Evolutionary conservation across 1,140 invertebrate genomes (phyloP).

Genomic region (Schlechtendalia chinensis): DNA sequence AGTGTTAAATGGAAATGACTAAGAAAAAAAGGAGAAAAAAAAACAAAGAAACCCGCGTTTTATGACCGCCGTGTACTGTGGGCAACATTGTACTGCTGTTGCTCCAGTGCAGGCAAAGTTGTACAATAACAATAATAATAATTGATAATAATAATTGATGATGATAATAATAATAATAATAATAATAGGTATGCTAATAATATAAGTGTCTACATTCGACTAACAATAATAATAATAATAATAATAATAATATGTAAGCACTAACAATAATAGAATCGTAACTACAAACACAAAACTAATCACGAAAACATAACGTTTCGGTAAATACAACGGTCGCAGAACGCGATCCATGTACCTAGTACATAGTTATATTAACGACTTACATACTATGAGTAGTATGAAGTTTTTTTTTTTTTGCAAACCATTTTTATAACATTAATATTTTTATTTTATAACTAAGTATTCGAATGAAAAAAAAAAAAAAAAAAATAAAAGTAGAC

Average conservation of each 20-base stretch:
- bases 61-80: too few species aligned
- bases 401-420: background rate
- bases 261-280: slow-evolving; percentile 24
- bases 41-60: too few species aligned
- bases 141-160: background rate
- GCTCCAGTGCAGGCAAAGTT: background rate
- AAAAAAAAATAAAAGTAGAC: too few species aligned
- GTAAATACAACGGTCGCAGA: slow-evolving; percentile 11
- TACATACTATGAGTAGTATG: background rate
- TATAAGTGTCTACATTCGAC: slow-evolving; percentile 28
- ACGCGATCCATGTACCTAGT: background rate
- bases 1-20: slow-evolving; percentile 29
- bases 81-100: background rate
- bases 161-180: slow-evolving; percentile 23
- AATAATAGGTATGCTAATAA: slow-evolving; percentile 25
- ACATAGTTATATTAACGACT: background rate
- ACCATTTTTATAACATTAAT: background rate
- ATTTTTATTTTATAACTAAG: background rate
- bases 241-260: slow-evolving; percentile 17
- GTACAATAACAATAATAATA: background rate
- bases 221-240: slow-evolving; percentile 34
- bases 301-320: background rate
- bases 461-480: background rate
- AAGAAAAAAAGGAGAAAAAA: slow-evolving; percentile 28
- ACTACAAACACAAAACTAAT: slow-evolving; percentile 28